These are phyloP conservation scores for Lordiphosa collinella DNA, from an alignment of 1,140 invertebrate genomes.

Conservation along the genomic window DNA sequence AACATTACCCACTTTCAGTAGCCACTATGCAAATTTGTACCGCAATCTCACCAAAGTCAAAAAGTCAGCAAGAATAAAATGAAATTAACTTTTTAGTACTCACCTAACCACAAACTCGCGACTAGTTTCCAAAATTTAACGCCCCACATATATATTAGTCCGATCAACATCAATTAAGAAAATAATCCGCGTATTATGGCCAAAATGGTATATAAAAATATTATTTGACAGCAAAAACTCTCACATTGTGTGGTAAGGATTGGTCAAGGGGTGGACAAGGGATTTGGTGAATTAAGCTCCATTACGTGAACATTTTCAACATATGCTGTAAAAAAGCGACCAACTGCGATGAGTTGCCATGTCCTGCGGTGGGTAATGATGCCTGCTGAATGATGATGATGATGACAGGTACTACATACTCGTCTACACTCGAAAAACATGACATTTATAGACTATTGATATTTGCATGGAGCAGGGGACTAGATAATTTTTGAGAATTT, in stretches of 20 bases:
- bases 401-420: conserved; percentile 35
- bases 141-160: conserved; percentile 28
- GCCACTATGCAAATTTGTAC: too few relatives aligned
- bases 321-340: conserved; percentile 28
- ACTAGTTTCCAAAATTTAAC: too few relatives aligned
- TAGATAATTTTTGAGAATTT: neutral
- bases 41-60: too few relatives aligned
- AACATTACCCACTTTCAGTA: too few relatives aligned
- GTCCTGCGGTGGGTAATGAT: conserved; percentile 37
- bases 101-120: too few relatives aligned
- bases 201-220: conserved; percentile 45
- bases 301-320: conserved; percentile 41
- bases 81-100: too few relatives aligned
- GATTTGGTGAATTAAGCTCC: conserved; percentile 28
- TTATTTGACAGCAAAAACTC: conserved; percentile 44
- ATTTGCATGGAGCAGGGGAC: neutral
- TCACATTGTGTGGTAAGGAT: neutral
- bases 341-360: conserved; percentile 2
- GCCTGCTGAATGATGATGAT: conserved; percentile 10
- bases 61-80: too few relatives aligned
- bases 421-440: conserved; percentile 3
- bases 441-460: conserved; percentile 39
- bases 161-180: conserved; percentile 62
- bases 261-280: neutral
- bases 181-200: conserved; percentile 56